Evolutionary conservation across 1,140 invertebrate genomes (phyloP), one percentile per base, ranked within the genome.

Genomic region (Colletes gigas): DNA sequence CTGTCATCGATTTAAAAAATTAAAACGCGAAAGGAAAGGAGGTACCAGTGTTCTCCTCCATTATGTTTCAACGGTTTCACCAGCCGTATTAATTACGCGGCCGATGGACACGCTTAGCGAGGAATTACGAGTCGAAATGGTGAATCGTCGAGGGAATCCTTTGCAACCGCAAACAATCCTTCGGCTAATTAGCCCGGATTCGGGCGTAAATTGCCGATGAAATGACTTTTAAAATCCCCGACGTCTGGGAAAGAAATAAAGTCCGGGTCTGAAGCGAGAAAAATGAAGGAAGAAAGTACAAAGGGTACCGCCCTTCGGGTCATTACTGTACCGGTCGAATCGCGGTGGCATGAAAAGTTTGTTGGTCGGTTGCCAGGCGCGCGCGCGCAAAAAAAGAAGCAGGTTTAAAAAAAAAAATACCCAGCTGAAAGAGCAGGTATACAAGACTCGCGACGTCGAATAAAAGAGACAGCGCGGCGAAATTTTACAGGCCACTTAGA

Each of bases 261-360:
- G n/a, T 30, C 30, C 1, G 30, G 50, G 41, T 0, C 17, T 21
- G 15, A 68, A 57, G 44, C 5, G 47, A 4, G 19, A n/a, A 47
- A 17, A n/a, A n/a, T 12, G 47, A 6, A 5, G 30, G 9, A n/a
- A 17, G 44, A 44, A 4, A 8, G 15, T 70, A 69, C 44, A 70
- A 78, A 70, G 59, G 75, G 44, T 39, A 39, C 44, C 57, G 47
- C 12, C 67, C 17, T 71, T 63, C 21, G 41, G 57, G 67, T 71
- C 75, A 78, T 78, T 78, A 78, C 55, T 60, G 67, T 70, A 70
- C 75, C 15, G 55, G 76, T 57, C 12, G 74, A 14, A 57, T 76
- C 63, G 63, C 7, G 72, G 10, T 54, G 19, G 74, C 39, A 17
- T 59, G 14, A 41, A 55, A 78, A 78, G 68, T 78, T 78, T 78